Evolutionary conservation across 2,888 invertebrate species (phyloP).

Genomic region (Phyllotreta striolata): DNA sequence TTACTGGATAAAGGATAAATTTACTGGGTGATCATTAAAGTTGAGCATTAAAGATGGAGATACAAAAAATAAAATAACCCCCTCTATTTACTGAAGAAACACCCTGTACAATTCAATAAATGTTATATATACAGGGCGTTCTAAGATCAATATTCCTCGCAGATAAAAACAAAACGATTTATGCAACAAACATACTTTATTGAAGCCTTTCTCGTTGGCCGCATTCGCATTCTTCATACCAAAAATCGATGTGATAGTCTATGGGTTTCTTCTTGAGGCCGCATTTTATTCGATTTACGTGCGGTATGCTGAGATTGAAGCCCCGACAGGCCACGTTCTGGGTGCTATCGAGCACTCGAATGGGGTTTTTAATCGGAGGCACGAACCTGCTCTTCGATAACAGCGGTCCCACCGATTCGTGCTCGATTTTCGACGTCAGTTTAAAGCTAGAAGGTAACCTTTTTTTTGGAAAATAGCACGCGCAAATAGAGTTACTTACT

Average conservation of each 20-base stretch:
- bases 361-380: conserved; percentile 29
- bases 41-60: too few relatives aligned
- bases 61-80: background rate
- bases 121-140: background rate
- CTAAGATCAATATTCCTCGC: background rate
- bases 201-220: conserved; percentile 5
- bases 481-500: conserved; percentile 11
- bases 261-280: conserved; percentile 44
- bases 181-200: too few relatives aligned
- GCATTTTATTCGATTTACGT: background rate
- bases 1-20: too few relatives aligned
- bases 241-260: conserved; percentile 53
- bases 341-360: conserved; percentile 39
- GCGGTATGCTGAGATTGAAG: conserved; percentile 45
- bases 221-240: conserved; percentile 47
- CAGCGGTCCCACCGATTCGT: conserved; percentile 38
- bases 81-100: background rate
- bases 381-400: conserved; percentile 34
- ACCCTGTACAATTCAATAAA: too few relatives aligned
- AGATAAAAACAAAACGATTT: background rate
- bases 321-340: conserved; percentile 47
- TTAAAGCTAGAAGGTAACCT: too few relatives aligned
- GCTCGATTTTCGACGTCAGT: conserved; percentile 36
- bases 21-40: too few relatives aligned
- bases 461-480: too few relatives aligned